Evolutionary conservation across 2,888 invertebrate genomes (phyloP), one percentile per base, ranked within the genome.

Genomic region (Hemicrepidius hirtus): DNA sequence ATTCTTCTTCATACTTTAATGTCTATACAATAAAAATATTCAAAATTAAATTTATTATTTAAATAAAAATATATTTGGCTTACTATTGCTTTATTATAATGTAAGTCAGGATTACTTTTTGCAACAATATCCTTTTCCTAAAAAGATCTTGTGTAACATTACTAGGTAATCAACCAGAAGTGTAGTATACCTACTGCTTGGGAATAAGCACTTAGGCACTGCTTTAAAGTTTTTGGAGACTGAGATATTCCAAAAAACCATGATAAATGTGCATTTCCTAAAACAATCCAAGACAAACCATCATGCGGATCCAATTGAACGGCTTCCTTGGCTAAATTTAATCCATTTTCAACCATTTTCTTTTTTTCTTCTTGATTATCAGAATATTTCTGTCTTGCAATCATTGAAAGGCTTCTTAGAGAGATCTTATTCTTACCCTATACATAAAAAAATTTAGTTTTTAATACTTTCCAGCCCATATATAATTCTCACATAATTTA

Each of bases 191-290:
- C 88, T 85, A 93, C 93, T 0, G 96, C 96, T 85, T 95, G 94
- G 64, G 88, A 88, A 83, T 96, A 97, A 0, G 96, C 95, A 79
- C 93, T 92, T 88, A 95, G 90, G 76, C 93, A 93, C 74, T 91
- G 89, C 79, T 92, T 93, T 73, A 96, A 84, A 0, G 90, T 90
- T 24, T 89, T 89, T 0, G 94, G 92, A 80, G 93, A 92, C 83
- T 95, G 95, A 1, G 91, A 89, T 35, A 92, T 88, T 49, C 90
- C 90, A 84, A 96, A 96, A 85, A 93, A 96, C 66, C 92, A 91
- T 64, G 94, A 93, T 71, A 96, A 85, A 84, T 95, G 94, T 0
- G 96, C 95, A 87, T 96, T 97, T 24, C 95, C 97, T 59, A 96
- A 87, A 65, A 95, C 91, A 63, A 92, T 89, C 96, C 97, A 97